phyloP scores from a whole-genome alignment of 2,888 invertebrate genomes.

The Tetragonisca angustula region DNA sequence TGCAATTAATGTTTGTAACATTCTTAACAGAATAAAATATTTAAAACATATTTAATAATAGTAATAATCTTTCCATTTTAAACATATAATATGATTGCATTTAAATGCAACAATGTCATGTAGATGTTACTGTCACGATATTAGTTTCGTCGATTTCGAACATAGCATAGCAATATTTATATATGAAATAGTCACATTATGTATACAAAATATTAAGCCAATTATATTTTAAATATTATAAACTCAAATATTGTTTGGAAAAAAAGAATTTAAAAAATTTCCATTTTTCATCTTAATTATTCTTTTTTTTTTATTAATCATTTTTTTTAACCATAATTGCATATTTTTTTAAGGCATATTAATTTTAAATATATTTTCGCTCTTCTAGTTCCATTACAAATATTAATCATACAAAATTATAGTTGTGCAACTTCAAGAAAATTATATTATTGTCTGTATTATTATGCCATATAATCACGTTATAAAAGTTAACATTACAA shows the following conservation, averaged over 20 bases:
- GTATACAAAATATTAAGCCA: conserved; percentile 55
- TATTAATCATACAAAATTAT: conserved; percentile 35
- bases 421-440: conserved; percentile 13
- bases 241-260: conserved; percentile 37
- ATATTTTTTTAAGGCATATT: conserved; percentile 52
- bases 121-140: conserved; percentile 55
- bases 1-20: conserved; percentile 13
- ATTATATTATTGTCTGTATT: conserved; percentile 14
- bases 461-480: conserved; percentile 15
- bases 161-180: conserved; percentile 55
- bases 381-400: conserved; percentile 47
- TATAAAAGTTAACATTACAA: conserved; percentile 30
- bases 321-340: conserved; percentile 40
- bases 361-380: conserved; percentile 50
- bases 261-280: conserved; percentile 15
- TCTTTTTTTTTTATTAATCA: conserved; percentile 18
- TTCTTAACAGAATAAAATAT: conserved; percentile 9
- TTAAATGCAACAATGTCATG: conserved; percentile 61
- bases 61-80: conserved; percentile 6
- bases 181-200: conserved; percentile 62
- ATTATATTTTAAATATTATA: conserved; percentile 33
- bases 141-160: conserved; percentile 58
- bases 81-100: conserved; percentile 23
- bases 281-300: conserved; percentile 1
- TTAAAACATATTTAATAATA: conserved; percentile 8